Percentiles rank a stretch among this genome's conserved stretches.
Conservation (phyloP, 2,113 vertebrate genomes). For the Amphilophus citrinellus region DNA sequence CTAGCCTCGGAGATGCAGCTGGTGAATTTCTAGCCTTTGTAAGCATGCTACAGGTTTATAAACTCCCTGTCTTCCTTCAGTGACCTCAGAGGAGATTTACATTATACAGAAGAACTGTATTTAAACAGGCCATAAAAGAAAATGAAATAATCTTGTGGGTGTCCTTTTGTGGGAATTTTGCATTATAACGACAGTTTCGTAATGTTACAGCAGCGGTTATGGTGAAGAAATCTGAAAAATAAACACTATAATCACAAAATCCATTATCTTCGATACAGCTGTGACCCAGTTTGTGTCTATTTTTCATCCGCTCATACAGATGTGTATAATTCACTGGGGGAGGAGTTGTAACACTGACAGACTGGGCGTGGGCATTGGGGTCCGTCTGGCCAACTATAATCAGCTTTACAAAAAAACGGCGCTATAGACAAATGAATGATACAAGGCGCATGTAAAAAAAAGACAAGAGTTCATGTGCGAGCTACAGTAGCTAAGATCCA, state of each 20-base stretch:
- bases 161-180: not conserved
- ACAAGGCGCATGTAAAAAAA: conserved; percentile 37
- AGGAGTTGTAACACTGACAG: conserved; percentile 34
- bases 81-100: conserved; percentile 47
- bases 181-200: not conserved
- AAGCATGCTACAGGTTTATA: conserved; percentile 48
- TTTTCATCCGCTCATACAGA: conserved; percentile 62
- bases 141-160: conserved; percentile 11
- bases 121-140: conserved; percentile 12
- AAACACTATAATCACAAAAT: conserved; percentile 2
- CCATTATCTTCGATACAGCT: conserved; percentile 11
- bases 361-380: conserved; percentile 38
- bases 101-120: conserved; percentile 17
- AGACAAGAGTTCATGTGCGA: conserved; percentile 21
- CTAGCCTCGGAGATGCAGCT: conserved; percentile 25
- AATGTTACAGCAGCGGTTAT: not conserved
- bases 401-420: conserved; percentile 74
- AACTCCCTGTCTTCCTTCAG: conserved; percentile 34
- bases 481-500: conserved; percentile 3
- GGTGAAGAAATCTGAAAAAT: conserved; percentile 23
- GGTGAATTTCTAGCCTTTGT: conserved; percentile 56
- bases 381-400: conserved; percentile 77
- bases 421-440: conserved; percentile 39
- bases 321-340: conserved; percentile 58
- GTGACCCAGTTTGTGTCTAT: conserved; percentile 69